Conservation (phyloP, 2,888 invertebrate species). For the Pterobdella sp. region DNA sequence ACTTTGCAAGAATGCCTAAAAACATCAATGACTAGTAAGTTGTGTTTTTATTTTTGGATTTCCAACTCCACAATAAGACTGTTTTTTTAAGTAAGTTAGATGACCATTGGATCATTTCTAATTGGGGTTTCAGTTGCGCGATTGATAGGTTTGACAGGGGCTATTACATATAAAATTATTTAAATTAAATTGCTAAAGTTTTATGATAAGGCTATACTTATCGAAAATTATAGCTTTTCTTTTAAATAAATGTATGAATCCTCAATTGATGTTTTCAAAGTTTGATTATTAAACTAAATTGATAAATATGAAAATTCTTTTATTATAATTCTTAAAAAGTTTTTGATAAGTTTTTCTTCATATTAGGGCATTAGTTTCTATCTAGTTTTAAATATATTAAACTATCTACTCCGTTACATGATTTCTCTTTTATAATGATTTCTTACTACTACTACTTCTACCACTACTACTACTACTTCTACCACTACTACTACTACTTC, state of each 20-base stretch:
- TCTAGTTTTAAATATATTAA: too few species aligned
- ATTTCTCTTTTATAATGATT: neutral
- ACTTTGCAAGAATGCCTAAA: conserved; percentile 14
- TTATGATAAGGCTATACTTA: too few species aligned
- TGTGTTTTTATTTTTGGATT: neutral
- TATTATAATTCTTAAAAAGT: neutral
- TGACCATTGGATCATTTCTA: too few species aligned
- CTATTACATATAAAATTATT: too few species aligned
- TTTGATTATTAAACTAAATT: too few species aligned
- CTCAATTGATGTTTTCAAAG: too few species aligned
- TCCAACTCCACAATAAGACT: neutral
- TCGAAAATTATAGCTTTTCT: too few species aligned
- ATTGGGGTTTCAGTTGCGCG: too few species aligned
- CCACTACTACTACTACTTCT: neutral
- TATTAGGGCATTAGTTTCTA: neutral
- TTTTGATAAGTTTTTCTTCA: neutral
- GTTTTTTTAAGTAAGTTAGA: too few species aligned
- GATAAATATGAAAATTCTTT: neutral
- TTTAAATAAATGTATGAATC: too few species aligned
- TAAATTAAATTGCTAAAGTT: too few species aligned
- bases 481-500: neutral
- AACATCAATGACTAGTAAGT: conserved; percentile 8
- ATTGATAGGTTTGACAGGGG: too few species aligned
- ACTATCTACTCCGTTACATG: neutral
- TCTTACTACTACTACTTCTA: neutral